Conservation (phyloP, 1,140 invertebrate species). For the Aricia agestis region DNA sequence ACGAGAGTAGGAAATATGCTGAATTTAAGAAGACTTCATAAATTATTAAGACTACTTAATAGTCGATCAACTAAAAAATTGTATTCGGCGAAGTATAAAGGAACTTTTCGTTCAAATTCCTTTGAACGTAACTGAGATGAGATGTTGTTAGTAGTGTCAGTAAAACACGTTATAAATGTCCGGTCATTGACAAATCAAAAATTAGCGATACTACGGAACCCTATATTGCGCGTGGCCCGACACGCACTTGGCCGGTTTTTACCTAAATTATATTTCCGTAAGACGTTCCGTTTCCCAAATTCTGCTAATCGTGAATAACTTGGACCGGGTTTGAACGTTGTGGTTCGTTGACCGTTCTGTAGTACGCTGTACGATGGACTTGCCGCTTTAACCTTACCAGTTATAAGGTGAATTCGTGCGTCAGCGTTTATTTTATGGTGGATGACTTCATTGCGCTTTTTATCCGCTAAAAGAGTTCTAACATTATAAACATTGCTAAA, state of each 20-base stretch:
- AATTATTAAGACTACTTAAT: too few relatives aligned
- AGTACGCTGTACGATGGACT: slow-evolving; percentile 3
- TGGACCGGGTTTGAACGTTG: not conserved
- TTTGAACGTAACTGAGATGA: too few relatives aligned
- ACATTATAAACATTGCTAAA: not conserved
- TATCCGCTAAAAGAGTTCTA: not conserved
- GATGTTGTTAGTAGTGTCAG: too few relatives aligned
- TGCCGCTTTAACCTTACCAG: slow-evolving; percentile 1
- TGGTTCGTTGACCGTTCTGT: not conserved
- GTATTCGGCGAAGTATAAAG: too few relatives aligned
- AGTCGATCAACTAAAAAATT: too few relatives aligned
- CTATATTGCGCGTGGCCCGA: too few relatives aligned
- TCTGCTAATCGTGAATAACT: not conserved
- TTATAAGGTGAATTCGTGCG: slow-evolving; percentile 8
- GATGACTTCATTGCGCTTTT: slow-evolving; percentile 3
- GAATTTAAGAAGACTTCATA: too few relatives aligned
- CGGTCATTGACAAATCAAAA: too few relatives aligned
- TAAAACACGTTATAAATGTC: too few relatives aligned
- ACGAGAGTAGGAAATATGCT: too few relatives aligned
- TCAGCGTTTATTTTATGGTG: slow-evolving; percentile 11
- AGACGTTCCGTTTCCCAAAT: not conserved
- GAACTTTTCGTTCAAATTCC: not conserved
- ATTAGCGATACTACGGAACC: too few relatives aligned
- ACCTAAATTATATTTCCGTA: not conserved
- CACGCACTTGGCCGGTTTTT: too few relatives aligned